A percentile compares a stretch with the other conserved stretches of the same genome.
Conservation (phyloP, 2,888 invertebrate species). For the Conomelus anceps region DNA sequence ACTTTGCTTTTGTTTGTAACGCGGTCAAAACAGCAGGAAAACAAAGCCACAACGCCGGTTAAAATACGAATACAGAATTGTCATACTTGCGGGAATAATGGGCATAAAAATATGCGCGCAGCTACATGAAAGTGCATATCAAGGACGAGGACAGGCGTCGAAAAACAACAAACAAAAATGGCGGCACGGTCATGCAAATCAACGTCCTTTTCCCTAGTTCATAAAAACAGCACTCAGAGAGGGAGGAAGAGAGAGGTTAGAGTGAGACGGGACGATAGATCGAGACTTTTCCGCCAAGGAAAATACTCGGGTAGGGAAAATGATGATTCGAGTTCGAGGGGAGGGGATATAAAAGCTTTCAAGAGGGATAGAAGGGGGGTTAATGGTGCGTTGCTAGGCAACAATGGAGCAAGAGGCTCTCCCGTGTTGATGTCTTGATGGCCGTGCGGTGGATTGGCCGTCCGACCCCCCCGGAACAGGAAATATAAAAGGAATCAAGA, state of each 20-base stretch:
- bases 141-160: conserved; percentile 22
- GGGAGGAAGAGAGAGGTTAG: conserved; percentile 16
- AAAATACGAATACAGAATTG: conserved; percentile 12
- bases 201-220: conserved; percentile 22
- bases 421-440: conserved; percentile 25
- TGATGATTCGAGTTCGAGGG: conserved; percentile 18
- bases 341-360: conserved; percentile 24
- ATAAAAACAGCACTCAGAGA: conserved; percentile 18
- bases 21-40: background rate
- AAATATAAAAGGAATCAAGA: conserved; percentile 18
- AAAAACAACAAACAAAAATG: conserved; percentile 29
- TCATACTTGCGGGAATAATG: conserved; percentile 6
- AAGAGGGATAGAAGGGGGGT: conserved; percentile 33
- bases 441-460: conserved; percentile 38
- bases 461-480: conserved; percentile 38
- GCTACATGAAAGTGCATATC: conserved; percentile 23
- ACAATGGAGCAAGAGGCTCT: conserved; percentile 41
- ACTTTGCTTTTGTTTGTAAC: background rate
- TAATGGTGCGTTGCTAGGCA: conserved; percentile 43
- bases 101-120: conserved; percentile 19
- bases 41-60: background rate
- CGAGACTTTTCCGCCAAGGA: conserved; percentile 20
- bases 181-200: conserved; percentile 27
- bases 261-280: conserved; percentile 12
- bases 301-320: conserved; percentile 15